Conservation (phyloP, 2,888 invertebrate genomes). For the Calliopum simillimum region DNA sequence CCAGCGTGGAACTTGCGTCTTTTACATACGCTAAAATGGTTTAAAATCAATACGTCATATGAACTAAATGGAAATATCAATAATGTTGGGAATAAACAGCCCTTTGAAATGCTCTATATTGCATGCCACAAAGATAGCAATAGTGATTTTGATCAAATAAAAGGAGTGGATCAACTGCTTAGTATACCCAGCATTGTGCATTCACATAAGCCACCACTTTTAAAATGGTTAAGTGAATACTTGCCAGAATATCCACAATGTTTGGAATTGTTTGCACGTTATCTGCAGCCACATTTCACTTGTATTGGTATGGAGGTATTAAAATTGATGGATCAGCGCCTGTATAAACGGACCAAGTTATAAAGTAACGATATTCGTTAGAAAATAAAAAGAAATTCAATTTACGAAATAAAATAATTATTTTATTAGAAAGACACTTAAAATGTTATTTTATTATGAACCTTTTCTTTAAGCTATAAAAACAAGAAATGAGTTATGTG, state of each 20-base stretch:
- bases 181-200: slow-evolving; percentile 93
- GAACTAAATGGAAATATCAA: slow-evolving; percentile 76
- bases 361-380: no score
- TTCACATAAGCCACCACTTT: slow-evolving; percentile 93
- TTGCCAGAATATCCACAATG: slow-evolving; percentile 70
- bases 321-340: slow-evolving; percentile 77
- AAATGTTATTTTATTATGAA: no score
- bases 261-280: slow-evolving; percentile 93
- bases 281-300: slow-evolving; percentile 85
- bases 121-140: slow-evolving; percentile 64
- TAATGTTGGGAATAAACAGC: slow-evolving; percentile 78
- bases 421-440: no score
- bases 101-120: slow-evolving; percentile 85
- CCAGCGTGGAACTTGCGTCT: slow-evolving; percentile 81
- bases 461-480: no score
- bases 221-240: slow-evolving; percentile 70
- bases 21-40: slow-evolving; percentile 86
- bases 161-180: slow-evolving; percentile 73
- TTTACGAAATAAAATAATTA: no score
- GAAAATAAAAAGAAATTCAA: no score
- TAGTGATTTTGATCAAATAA: slow-evolving; percentile 55
- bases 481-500: no score
- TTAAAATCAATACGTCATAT: slow-evolving; percentile 74
- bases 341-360: slow-evolving; percentile 52
- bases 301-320: slow-evolving; percentile 90